Percentiles rank a stretch among this genome's conserved stretches.
These are phyloP conservation scores for Lepus oiostolus DNA, from an alignment of 2,797 vertebrate species.

Conservation along the genomic window DNA sequence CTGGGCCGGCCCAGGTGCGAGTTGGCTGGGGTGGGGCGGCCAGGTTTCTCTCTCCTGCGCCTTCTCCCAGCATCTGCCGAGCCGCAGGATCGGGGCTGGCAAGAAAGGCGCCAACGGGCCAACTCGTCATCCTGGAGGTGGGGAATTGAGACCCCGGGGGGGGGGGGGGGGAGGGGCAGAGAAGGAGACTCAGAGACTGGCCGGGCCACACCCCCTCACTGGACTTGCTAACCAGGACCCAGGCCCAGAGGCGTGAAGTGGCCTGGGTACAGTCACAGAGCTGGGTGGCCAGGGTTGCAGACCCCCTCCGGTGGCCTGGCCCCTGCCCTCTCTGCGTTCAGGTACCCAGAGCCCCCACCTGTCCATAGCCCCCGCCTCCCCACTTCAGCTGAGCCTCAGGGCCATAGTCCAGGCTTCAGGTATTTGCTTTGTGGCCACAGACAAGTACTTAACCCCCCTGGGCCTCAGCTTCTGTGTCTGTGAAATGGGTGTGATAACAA, in stretches of 20 bases:
- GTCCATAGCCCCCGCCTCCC: background rate
- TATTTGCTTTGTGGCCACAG: background rate
- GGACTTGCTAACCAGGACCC: no score
- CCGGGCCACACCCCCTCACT: no score
- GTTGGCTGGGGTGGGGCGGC: background rate
- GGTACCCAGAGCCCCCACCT: background rate
- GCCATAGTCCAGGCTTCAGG: background rate
- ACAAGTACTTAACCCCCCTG: background rate
- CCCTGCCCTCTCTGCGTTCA: background rate
- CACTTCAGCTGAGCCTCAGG: background rate
- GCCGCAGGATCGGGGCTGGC: background rate
- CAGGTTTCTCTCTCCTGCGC: background rate
- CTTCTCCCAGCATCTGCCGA: background rate
- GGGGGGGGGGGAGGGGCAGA: background rate
- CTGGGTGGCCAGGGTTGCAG: background rate
- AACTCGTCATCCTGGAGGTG: background rate
- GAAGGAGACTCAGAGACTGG: background rate
- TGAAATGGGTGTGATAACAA: background rate
- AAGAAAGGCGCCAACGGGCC: background rate
- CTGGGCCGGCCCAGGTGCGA: background rate
- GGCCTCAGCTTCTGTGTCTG: background rate
- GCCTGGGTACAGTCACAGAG: background rate
- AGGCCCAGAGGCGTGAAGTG: background rate
- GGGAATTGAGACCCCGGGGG: slow-evolving; percentile 18
- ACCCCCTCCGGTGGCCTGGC: background rate